Base-by-base conservation (phyloP, 1,140 invertebrate species). In the Lycorma delicatula region DNA sequence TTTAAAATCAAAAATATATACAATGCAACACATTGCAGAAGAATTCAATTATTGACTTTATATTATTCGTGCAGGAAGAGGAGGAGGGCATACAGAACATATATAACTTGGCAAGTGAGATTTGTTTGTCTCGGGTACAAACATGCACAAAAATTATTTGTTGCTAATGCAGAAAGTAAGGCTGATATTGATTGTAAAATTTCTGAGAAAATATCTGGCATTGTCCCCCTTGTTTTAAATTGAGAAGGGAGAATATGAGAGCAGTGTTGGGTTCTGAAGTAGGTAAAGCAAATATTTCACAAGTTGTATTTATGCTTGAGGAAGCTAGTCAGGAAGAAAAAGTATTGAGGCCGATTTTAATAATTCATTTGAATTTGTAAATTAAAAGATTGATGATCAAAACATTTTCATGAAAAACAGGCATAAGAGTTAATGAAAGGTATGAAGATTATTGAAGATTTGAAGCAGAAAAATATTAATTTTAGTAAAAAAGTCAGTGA, bases 241-340 rank as follows among this genome's bases (percentile, higher is more conserved):
- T 2, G 3, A 38, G 36, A 7, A 38, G 36, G 20, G 20, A 38
- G 2, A 38, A 18, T 38, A 38, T 38, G 36, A 18, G 3, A 18
- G 36, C 36, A 18, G 36, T 38, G 2, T 38, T 18, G 20, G 2
- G 13, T 3, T 13, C 29, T 2, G 29, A 41, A 20, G 23, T 20
- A 1, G 36, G 23, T 6, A 31, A 51, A 13, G 13, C 34, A 4
- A 18, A 27, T 12, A 34, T 31, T 36, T 16, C 38, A 13, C 7
- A 53, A 44, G 29, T 58, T 5, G 67, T 58, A 41, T 20, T 28
- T 23, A 34, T 58, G 23, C 23, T 58, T 22, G n/a, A 16, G 13
- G 44, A 57, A 18, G 28, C 53, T 44, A 62, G 64, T 54, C 58
- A 62, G 51, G 57, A 46, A 31, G 56, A 59, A 31, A 46, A 25